Percentiles rank a stretch among this genome's conserved stretches.
These are phyloP conservation scores for Echeneis naucrates DNA, from an alignment of 2,797 vertebrate species.

Conservation along the genomic window DNA sequence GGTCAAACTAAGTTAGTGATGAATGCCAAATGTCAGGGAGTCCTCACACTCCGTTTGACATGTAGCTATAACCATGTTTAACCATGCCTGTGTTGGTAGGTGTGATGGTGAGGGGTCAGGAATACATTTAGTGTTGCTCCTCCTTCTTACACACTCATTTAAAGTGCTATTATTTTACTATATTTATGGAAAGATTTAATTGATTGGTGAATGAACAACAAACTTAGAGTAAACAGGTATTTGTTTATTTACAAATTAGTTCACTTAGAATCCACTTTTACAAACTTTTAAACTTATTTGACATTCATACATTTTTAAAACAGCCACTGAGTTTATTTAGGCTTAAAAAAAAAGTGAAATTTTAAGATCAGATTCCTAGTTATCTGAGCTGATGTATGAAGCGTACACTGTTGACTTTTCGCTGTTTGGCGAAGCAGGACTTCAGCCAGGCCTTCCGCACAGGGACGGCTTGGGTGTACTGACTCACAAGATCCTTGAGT, in stretches of 20 bases:
- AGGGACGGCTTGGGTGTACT: conserved; percentile 65
- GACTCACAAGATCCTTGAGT: conserved; percentile 70
- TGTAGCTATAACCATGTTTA: too few species aligned
- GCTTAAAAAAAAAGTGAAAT: background rate
- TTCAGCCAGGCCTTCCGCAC: conserved; percentile 84
- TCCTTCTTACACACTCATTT: background rate
- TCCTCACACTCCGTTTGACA: too few species aligned
- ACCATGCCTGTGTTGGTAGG: too few species aligned
- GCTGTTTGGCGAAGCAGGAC: conserved; percentile 84
- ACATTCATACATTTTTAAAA: background rate
- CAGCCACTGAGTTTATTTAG: background rate
- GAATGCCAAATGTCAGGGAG: too few species aligned
- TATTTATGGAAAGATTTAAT: too few species aligned
- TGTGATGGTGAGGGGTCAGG: too few species aligned
- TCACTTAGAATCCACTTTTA: background rate
- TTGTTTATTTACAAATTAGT: background rate
- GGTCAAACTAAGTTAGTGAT: too few species aligned
- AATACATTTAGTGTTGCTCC: too few species aligned
- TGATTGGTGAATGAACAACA: too few species aligned
- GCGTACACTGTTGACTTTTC: conserved; percentile 56
- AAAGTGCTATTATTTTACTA: too few species aligned
- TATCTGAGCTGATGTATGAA: conserved; percentile 71
- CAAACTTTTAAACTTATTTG: background rate
- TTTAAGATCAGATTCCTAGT: conserved; percentile 7
- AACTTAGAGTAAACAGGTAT: background rate